phyloP scores from a whole-genome alignment of 2,113 vertebrate species.

The Hirundichthys speculiger region DNA sequence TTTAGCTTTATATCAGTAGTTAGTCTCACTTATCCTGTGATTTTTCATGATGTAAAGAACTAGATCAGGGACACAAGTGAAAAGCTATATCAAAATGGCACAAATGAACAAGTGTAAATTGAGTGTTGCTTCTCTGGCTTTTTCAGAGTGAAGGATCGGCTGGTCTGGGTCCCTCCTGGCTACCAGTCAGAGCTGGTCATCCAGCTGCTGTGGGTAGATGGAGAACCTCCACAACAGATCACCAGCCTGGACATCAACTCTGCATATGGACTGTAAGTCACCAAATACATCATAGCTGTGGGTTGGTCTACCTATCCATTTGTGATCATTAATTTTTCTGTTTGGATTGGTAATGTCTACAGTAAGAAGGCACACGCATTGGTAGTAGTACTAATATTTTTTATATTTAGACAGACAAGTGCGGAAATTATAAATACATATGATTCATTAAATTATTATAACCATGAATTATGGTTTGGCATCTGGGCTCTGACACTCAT shows the following conservation, averaged over 20 bases:
- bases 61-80: not conserved
- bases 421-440: too few species aligned
- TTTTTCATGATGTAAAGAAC: not conserved
- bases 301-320: not conserved
- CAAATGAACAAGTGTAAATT: too few species aligned
- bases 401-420: too few species aligned
- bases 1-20: too few species aligned
- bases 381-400: too few species aligned
- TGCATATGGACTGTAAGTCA: constrained; percentile 97
- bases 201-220: constrained; percentile 93
- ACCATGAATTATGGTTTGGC: too few species aligned
- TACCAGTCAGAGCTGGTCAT: constrained; percentile 96
- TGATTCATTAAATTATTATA: too few species aligned
- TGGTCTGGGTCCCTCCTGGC: constrained; percentile 91
- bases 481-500: too few species aligned
- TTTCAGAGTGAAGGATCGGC: constrained; percentile 87
- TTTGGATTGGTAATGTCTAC: too few species aligned
- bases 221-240: constrained; percentile 95
- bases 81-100: not conserved
- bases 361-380: too few species aligned
- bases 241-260: constrained; percentile 94
- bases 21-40: too few species aligned
- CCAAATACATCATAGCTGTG: constrained; percentile 12
- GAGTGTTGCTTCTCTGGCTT: not conserved
- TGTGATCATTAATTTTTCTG: too few species aligned